Evolutionary conservation across 1,140 invertebrate species (phyloP).

Genomic region (Neodiprion pinetum): DNA sequence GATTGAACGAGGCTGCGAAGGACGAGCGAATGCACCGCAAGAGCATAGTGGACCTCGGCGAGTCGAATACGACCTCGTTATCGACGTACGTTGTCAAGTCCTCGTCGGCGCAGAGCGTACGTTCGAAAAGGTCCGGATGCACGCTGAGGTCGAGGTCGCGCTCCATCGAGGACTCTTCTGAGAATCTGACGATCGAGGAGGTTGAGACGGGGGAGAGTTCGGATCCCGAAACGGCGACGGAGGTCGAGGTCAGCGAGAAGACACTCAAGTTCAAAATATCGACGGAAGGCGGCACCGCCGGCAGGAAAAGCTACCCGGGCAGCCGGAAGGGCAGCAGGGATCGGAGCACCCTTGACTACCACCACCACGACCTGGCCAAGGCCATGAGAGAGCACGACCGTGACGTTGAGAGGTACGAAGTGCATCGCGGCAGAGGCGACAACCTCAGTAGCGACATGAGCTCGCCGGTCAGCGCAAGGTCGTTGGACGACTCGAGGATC

Average conservation of each 20-base stretch:
- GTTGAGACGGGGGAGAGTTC: conserved; percentile 69
- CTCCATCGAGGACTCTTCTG: conserved; percentile 61
- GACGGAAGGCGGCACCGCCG: conserved; percentile 67
- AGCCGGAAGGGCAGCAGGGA: conserved; percentile 68
- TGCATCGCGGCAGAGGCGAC: conserved; percentile 47
- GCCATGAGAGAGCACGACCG: conserved; percentile 53
- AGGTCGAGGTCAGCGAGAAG: conserved; percentile 79
- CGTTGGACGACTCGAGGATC: conserved; percentile 49
- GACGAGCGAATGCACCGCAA: conserved; percentile 69
- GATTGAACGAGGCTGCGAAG: conserved; percentile 71
- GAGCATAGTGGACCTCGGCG: conserved; percentile 63
- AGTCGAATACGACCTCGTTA: conserved; percentile 38
- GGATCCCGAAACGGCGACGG: conserved; percentile 74
- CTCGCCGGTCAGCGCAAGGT: conserved; percentile 50
- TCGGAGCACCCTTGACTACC: conserved; percentile 56
- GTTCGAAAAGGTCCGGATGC: conserved; percentile 54
- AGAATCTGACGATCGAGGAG: conserved; percentile 64
- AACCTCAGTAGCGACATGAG: conserved; percentile 51
- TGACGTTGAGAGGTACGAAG: conserved; percentile 26
- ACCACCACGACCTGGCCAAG: conserved; percentile 53
- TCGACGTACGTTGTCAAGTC: conserved; percentile 59
- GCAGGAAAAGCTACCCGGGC: conserved; percentile 68
- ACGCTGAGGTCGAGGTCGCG: conserved; percentile 52
- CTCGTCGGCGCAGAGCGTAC: conserved; percentile 63
- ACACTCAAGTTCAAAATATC: conserved; percentile 78